phyloP scores from a whole-genome alignment of 2,888 invertebrate genomes.

The Galeopsomyia nigrocyanea region DNA sequence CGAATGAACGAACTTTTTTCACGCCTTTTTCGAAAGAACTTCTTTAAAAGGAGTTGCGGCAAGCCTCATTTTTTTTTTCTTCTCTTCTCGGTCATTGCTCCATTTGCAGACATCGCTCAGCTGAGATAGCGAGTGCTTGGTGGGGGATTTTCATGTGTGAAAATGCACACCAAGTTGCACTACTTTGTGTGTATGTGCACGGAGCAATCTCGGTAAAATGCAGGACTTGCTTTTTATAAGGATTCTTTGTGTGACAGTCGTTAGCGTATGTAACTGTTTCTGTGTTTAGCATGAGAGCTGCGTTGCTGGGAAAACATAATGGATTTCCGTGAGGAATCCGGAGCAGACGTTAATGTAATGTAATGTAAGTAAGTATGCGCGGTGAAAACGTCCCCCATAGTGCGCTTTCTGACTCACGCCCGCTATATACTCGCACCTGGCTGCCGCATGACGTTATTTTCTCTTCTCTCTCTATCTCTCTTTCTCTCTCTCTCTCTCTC shows the following conservation, averaged over 20 bases:
- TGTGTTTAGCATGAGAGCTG: too few relatives aligned
- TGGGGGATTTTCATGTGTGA: too few relatives aligned
- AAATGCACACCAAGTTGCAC: too few relatives aligned
- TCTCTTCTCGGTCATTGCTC: slow-evolving; percentile 42
- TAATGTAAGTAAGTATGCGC: background rate
- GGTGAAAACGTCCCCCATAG: background rate
- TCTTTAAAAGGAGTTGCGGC: slow-evolving; percentile 5
- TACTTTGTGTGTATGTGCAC: too few relatives aligned
- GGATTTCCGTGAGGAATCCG: too few relatives aligned
- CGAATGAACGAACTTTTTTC: background rate
- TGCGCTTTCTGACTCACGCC: slow-evolving; percentile 36
- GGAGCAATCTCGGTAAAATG: too few relatives aligned
- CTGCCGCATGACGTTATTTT: slow-evolving; percentile 19
- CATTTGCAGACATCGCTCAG: slow-evolving; percentile 35
- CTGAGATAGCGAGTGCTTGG: slow-evolving; percentile 12
- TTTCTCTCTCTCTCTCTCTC: background rate
- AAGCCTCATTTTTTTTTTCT: background rate
- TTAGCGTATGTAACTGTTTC: too few relatives aligned
- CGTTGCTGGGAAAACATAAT: too few relatives aligned
- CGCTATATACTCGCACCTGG: slow-evolving; percentile 9
- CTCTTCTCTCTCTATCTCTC: background rate
- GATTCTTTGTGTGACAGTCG: too few relatives aligned
- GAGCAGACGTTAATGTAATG: too few relatives aligned
- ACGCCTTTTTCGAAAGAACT: slow-evolving; percentile 8
- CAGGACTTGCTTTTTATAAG: too few relatives aligned